Percentiles rank a stretch among this genome's conserved stretches.
These are phyloP conservation scores for Caenorhabditis zanzibari DNA, from an alignment of 2,888 invertebrate species.

Conservation along the genomic window DNA sequence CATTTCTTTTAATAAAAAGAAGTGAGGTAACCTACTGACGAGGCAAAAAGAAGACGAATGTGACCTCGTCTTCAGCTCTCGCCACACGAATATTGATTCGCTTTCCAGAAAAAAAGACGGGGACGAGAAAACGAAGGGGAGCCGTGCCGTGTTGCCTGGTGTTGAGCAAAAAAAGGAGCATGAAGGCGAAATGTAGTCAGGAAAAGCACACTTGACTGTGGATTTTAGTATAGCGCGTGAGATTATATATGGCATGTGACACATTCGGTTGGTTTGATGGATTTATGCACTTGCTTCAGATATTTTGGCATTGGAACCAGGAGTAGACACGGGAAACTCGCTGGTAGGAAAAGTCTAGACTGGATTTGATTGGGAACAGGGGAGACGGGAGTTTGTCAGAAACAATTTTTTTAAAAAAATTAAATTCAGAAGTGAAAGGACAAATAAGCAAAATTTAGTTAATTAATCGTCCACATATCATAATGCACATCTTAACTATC, in stretches of 20 bases:
- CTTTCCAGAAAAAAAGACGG: background rate
- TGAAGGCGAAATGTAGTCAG: background rate
- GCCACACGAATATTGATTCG: background rate
- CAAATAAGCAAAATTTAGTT: no score
- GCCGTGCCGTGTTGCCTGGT: background rate
- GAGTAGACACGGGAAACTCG: no score
- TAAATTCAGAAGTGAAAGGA: no score
- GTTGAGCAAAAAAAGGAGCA: background rate
- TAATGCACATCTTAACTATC: no score
- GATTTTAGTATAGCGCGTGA: conserved; percentile 38
- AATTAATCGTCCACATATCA: no score
- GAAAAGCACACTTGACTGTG: conserved; percentile 10
- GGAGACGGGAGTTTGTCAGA: background rate
- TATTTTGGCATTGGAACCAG: no score
- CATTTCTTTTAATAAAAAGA: background rate
- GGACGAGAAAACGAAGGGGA: background rate
- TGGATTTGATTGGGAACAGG: no score
- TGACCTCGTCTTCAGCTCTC: background rate
- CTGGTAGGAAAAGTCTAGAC: no score
- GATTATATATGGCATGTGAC: conserved; percentile 11
- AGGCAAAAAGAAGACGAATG: background rate
- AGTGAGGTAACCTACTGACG: background rate
- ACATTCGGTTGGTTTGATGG: background rate
- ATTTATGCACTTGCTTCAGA: background rate
- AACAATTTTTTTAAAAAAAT: no score